A percentile compares a stretch with the other conserved stretches of the same genome.
Conservation (phyloP, 2,797 vertebrate genomes). For the Microctenopoma steveboyesi region DNA sequence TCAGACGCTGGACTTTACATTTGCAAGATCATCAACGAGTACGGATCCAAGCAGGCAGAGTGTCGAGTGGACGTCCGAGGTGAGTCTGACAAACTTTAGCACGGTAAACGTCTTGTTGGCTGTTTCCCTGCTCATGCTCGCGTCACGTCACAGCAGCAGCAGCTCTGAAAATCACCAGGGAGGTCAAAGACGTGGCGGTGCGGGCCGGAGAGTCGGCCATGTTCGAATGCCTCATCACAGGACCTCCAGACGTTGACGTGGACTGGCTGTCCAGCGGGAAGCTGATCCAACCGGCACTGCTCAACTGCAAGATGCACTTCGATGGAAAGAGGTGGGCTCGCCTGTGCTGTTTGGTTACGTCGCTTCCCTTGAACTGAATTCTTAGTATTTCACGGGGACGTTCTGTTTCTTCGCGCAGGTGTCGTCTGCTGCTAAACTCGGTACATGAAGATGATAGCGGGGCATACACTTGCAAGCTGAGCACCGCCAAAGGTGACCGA, state of each 20-base stretch:
- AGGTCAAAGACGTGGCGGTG: slow-evolving; percentile 86
- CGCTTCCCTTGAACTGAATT: too few species aligned
- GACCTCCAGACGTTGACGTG: slow-evolving; percentile 90
- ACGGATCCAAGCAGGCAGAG: slow-evolving; percentile 87
- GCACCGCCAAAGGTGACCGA: slow-evolving; percentile 91
- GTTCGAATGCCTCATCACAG: slow-evolving; percentile 89
- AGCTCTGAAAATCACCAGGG: slow-evolving; percentile 82
- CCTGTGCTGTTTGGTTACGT: background rate
- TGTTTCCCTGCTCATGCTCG: background rate
- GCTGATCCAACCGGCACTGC: slow-evolving; percentile 94
- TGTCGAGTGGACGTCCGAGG: slow-evolving; percentile 91
- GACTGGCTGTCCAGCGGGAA: slow-evolving; percentile 95
- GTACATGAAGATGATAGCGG: slow-evolving; percentile 96
- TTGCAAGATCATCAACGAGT: slow-evolving; percentile 90
- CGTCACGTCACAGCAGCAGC: slow-evolving; percentile 51
- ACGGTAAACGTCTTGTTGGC: background rate
- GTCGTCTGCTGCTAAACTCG: slow-evolving; percentile 91
- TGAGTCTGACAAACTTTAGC: slow-evolving; percentile 57
- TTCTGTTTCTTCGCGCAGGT: slow-evolving; percentile 59
- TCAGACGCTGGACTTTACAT: slow-evolving; percentile 88
- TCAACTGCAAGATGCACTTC: slow-evolving; percentile 99
- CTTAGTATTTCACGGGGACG: background rate
- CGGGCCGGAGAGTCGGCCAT: slow-evolving; percentile 90
- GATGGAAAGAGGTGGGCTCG: slow-evolving; percentile 86
- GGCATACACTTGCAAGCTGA: slow-evolving; percentile 94